Conservation (phyloP, 2,888 invertebrate species). For the Nasonia oneida region DNA sequence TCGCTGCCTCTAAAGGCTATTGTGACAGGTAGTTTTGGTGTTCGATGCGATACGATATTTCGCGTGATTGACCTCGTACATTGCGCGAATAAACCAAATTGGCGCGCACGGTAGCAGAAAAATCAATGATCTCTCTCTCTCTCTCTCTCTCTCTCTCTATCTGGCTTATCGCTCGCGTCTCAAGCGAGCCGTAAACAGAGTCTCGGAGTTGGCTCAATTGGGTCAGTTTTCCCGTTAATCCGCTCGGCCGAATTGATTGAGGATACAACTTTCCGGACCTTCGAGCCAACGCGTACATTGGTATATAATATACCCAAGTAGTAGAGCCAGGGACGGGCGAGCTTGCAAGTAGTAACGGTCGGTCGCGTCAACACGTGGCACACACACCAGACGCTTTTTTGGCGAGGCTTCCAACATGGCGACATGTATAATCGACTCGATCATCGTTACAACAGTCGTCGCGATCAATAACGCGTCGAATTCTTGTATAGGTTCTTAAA, state of each 20-base stretch:
- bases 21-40: neutral
- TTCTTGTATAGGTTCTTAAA: neutral
- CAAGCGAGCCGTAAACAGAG: no score
- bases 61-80: no score
- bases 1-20: neutral
- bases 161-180: no score
- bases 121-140: no score
- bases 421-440: neutral
- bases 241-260: neutral
- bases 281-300: neutral
- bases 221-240: slow-evolving; percentile 8
- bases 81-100: no score
- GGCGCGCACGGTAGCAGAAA: no score
- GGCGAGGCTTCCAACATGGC: neutral
- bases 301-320: neutral
- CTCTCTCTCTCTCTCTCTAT: no score
- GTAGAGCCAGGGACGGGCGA: neutral
- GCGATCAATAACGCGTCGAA: neutral
- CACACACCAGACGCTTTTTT: neutral
- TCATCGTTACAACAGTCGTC: neutral
- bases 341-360: slow-evolving; percentile 34
- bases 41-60: no score
- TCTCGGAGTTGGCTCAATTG: neutral
- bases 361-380: slow-evolving; percentile 39
- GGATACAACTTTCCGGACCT: neutral